Conservation (phyloP, 2,888 invertebrate genomes). For the Iselma pallidipennis region DNA sequence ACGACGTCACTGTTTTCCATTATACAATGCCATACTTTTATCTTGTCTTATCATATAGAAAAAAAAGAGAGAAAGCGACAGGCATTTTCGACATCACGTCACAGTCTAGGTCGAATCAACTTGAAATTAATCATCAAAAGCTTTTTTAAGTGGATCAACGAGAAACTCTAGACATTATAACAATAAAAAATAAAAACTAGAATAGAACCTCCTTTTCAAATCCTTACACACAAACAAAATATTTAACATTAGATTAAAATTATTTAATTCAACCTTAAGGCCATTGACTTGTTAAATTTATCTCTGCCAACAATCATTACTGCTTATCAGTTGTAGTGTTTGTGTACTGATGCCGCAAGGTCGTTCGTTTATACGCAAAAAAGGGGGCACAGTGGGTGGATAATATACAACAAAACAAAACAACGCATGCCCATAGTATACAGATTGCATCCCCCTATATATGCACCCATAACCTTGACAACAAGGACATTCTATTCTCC, state of each 20-base stretch:
- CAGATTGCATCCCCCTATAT: conserved; percentile 13
- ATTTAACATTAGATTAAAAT: not conserved
- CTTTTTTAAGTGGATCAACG: too few relatives aligned
- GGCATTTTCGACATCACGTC: too few relatives aligned
- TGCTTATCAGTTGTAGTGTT: not conserved
- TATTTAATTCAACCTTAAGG: not conserved
- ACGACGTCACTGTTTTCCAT: not conserved
- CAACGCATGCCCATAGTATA: conserved; percentile 7
- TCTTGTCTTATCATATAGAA: not conserved
- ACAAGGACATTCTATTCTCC: conserved; percentile 9
- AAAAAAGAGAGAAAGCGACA: too few relatives aligned
- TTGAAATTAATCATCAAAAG: too few relatives aligned
- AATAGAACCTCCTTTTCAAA: too few relatives aligned
- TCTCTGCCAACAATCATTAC: too few relatives aligned
- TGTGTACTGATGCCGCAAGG: not conserved
- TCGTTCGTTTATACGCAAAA: not conserved
- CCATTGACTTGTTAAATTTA: not conserved
- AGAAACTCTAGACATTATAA: too few relatives aligned
- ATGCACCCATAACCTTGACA: conserved; percentile 18
- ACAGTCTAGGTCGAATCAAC: too few relatives aligned
- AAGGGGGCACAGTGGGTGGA: not conserved
- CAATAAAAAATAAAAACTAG: not conserved
- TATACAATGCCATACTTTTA: not conserved
- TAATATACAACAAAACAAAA: too few relatives aligned
- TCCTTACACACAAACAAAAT: not conserved